These are phyloP conservation scores for Drosophila micromelanica DNA, from an alignment of 1,140 invertebrate species.

Conservation along the genomic window DNA sequence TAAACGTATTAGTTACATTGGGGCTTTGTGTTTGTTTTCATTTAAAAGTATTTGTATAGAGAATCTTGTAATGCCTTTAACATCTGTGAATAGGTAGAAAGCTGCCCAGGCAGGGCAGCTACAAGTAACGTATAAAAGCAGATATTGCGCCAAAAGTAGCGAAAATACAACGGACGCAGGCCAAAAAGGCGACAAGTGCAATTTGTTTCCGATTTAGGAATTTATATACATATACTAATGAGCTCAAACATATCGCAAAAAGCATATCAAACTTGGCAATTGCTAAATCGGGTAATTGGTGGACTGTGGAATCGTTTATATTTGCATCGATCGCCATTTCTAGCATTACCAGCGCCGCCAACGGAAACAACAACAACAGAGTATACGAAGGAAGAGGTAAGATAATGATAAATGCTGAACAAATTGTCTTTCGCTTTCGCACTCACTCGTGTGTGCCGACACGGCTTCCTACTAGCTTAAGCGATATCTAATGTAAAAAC, in stretches of 20 bases:
- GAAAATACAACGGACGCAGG: constrained; percentile 9
- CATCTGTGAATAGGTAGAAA: background rate
- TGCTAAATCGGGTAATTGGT: constrained; percentile 54
- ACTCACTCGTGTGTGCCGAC: background rate
- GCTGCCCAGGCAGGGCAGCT: background rate
- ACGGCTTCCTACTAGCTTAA: constrained; percentile 20
- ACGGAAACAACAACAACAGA: constrained; percentile 12
- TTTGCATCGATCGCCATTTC: constrained; percentile 46
- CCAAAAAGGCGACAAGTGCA: constrained; percentile 30
- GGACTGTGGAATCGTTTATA: constrained; percentile 58
- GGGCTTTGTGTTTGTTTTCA: background rate
- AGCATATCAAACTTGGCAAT: constrained; percentile 56
- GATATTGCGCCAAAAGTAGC: constrained; percentile 64
- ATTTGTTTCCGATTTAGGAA: constrained; percentile 9
- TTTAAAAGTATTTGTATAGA: background rate
- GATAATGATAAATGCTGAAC: constrained; percentile 41
- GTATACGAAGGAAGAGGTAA: constrained; percentile 57
- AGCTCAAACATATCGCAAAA: constrained; percentile 28
- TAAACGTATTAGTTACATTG: constrained; percentile 36
- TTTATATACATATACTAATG: constrained; percentile 50
- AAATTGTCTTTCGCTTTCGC: constrained; percentile 8
- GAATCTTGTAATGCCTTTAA: background rate
- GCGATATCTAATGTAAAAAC: constrained; percentile 23
- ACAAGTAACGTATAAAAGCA: constrained; percentile 2
- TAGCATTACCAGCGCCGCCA: constrained; percentile 53